These are phyloP conservation scores for Torymus aiolomorphi DNA, from an alignment of 2,888 invertebrate species.

Conservation along the genomic window DNA sequence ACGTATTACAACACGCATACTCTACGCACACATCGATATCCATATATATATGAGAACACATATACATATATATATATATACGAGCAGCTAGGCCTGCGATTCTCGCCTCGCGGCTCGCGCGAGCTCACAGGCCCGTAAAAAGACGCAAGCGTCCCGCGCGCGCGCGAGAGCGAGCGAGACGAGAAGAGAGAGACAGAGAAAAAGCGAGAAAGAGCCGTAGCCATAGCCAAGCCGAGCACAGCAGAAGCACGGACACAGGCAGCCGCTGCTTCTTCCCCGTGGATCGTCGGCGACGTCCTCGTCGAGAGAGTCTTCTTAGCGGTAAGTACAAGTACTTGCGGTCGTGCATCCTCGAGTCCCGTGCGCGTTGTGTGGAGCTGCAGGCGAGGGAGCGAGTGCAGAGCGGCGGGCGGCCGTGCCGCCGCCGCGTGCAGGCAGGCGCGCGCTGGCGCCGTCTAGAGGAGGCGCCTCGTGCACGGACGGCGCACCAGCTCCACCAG, in stretches of 20 bases:
- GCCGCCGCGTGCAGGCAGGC: constrained; percentile 32
- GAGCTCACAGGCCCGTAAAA: constrained; percentile 13
- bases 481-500: constrained; percentile 15
- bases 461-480: not conserved
- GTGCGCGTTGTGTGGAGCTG: constrained; percentile 1
- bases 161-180: too few species aligned
- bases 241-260: constrained; percentile 33
- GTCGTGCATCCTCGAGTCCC: too few species aligned
- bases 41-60: not conserved
- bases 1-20: not conserved
- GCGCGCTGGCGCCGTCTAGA: constrained; percentile 35
- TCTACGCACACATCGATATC: not conserved
- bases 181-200: too few species aligned
- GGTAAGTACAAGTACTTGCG: constrained; percentile 34
- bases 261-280: too few species aligned
- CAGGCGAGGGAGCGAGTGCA: constrained; percentile 24
- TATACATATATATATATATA: not conserved
- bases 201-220: constrained; percentile 5
- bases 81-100: not conserved
- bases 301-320: not conserved
- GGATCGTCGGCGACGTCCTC: too few species aligned
- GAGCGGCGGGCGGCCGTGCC: constrained; percentile 37
- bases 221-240: constrained; percentile 2
- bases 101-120: not conserved
- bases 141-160: constrained; percentile 25